Evolutionary conservation across 2,113 vertebrate genomes (phyloP).

Genomic region (Falcunculus frontatus): DNA sequence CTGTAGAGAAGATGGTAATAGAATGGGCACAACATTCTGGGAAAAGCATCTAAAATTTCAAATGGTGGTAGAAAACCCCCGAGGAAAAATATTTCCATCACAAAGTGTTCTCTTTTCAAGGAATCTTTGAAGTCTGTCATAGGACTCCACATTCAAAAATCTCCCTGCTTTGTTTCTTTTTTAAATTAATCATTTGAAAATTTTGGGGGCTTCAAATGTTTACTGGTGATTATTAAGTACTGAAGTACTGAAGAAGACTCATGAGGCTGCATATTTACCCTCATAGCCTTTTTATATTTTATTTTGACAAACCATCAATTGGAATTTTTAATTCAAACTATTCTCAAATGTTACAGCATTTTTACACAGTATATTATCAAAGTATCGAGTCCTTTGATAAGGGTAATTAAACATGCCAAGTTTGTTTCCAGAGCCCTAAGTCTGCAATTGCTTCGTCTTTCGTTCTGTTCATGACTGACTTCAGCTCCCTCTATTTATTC

Average conservation of each 20-base stretch:
- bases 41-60: conserved; percentile 60
- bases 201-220: conserved; percentile 69
- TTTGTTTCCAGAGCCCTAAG: conserved; percentile 55
- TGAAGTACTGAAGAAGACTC: conserved; percentile 60
- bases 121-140: conserved; percentile 72
- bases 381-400: conserved; percentile 68
- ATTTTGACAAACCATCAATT: conserved; percentile 75
- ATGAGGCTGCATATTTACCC: conserved; percentile 56
- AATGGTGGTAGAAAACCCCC: conserved; percentile 53
- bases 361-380: conserved; percentile 68
- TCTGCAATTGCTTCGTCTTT: not conserved
- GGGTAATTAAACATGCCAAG: conserved; percentile 72
- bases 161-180: conserved; percentile 69
- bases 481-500: not conserved
- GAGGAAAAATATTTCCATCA: conserved; percentile 74
- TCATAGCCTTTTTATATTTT: conserved; percentile 68
- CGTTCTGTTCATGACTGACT: not conserved
- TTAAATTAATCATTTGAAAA: conserved; percentile 77
- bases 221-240: conserved; percentile 72
- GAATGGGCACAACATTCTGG: conserved; percentile 61
- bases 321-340: conserved; percentile 76
- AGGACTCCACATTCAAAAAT: conserved; percentile 59
- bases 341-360: conserved; percentile 65
- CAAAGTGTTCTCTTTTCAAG: conserved; percentile 68
- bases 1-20: conserved; percentile 5